A percentile compares a stretch with the other conserved stretches of the same genome.
Evolutionary conservation across 2,797 vertebrate species (phyloP).

Genomic region (Austrolebias charrua): DNA sequence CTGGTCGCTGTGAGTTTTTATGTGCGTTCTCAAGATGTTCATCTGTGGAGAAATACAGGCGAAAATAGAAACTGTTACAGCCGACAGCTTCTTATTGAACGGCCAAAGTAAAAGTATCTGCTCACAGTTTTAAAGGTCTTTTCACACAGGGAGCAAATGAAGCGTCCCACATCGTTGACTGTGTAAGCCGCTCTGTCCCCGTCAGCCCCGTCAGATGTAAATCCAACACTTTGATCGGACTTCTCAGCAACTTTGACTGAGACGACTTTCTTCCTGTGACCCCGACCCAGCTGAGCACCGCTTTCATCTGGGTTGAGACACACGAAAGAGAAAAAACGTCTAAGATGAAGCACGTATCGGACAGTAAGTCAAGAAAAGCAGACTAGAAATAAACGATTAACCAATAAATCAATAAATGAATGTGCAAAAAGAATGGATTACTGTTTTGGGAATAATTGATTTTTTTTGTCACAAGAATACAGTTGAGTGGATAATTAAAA

Average conservation of each 20-base stretch:
- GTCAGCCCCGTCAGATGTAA: slow-evolving; percentile 62
- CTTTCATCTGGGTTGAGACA: slow-evolving; percentile 52
- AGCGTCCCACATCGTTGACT: slow-evolving; percentile 88
- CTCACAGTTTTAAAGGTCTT: slow-evolving; percentile 97
- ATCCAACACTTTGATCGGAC: slow-evolving; percentile 46
- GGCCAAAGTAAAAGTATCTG: neutral
- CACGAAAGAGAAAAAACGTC: neutral
- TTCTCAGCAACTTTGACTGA: slow-evolving; percentile 50
- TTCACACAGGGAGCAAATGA: slow-evolving; percentile 87
- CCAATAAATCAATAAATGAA: neutral
- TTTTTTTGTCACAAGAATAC: neutral
- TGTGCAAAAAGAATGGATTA: neutral
- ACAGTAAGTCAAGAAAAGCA: neutral
- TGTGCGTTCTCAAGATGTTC: slow-evolving; percentile 95
- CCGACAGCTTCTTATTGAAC: neutral
- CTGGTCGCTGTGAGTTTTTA: slow-evolving; percentile 94
- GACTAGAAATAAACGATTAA: neutral
- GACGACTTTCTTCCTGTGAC: slow-evolving; percentile 62
- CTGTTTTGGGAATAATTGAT: no score
- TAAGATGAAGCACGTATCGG: neutral
- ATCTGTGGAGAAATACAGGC: slow-evolving; percentile 69
- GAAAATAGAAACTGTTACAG: neutral
- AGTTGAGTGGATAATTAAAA: no score
- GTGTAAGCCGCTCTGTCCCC: slow-evolving; percentile 79
- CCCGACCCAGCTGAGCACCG: slow-evolving; percentile 41